phyloP scores from a whole-genome alignment of 1,140 invertebrate species.

The Philopotamus ludificatus region DNA sequence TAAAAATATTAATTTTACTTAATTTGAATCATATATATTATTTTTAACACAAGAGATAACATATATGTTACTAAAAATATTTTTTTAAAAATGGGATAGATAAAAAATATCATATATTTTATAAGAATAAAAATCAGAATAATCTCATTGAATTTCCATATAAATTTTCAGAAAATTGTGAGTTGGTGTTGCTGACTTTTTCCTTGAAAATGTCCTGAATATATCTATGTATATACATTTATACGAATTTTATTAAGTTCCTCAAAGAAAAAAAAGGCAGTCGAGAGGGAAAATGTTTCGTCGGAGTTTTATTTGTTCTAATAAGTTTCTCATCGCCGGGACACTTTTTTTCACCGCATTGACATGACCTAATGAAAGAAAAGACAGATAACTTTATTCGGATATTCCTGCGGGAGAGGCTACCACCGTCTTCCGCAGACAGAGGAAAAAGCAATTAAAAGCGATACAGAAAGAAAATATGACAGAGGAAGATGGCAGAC shows the following conservation, averaged over 20 bases:
- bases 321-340: neutral
- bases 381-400: conserved; percentile 2
- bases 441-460: conserved; percentile 18
- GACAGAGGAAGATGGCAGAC: neutral
- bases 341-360: neutral
- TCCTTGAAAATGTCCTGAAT: neutral
- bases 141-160: neutral
- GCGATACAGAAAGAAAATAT: conserved; percentile 20
- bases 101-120: too few species aligned
- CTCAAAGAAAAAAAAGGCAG: neutral
- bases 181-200: neutral
- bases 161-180: neutral
- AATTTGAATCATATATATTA: neutral
- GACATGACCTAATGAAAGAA: conserved; percentile 4
- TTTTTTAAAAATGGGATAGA: too few species aligned
- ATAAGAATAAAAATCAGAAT: too few species aligned
- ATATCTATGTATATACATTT: too few species aligned
- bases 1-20: neutral
- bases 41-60: too few species aligned
- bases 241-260: too few species aligned
- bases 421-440: neutral
- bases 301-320: neutral
- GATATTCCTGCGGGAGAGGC: neutral
- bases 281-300: neutral
- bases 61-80: too few species aligned